Conservation (phyloP, 2,797 vertebrate species). For the Anabacerthia variegaticeps region DNA sequence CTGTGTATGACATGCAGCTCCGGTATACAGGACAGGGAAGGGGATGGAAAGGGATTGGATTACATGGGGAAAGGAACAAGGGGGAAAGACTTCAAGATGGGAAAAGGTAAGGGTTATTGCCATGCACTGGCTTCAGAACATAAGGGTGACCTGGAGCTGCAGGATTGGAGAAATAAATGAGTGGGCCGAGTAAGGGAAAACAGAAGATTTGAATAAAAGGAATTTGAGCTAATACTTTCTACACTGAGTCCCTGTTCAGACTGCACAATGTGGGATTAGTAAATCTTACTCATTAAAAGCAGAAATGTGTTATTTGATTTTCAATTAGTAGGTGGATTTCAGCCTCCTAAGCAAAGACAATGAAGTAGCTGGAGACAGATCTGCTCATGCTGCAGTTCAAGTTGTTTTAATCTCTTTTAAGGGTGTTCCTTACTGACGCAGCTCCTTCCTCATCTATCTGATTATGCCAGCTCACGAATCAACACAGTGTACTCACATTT, state of each 20-base stretch:
- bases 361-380: not conserved
- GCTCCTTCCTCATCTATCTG: not conserved
- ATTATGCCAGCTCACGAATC: not conserved
- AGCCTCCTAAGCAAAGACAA: not conserved
- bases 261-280: not conserved
- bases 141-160: not conserved
- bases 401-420: not conserved
- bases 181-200: not conserved
- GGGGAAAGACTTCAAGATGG: not conserved
- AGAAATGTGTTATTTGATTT: not conserved
- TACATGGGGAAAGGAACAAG: fast-evolving
- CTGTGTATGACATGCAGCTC: not conserved
- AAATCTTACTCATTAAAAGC: not conserved
- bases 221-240: not conserved
- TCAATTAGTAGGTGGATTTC: not conserved
- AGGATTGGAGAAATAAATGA: not conserved
- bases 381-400: not conserved
- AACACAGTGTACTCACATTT: not conserved
- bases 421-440: fast-evolving
- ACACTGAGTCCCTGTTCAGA: not conserved
- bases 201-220: not conserved
- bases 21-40: not conserved
- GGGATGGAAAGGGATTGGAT: not conserved
- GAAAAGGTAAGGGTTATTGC: not conserved
- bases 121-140: not conserved